Base-by-base conservation (phyloP, 1,140 invertebrate genomes). In the Mya arenaria region DNA sequence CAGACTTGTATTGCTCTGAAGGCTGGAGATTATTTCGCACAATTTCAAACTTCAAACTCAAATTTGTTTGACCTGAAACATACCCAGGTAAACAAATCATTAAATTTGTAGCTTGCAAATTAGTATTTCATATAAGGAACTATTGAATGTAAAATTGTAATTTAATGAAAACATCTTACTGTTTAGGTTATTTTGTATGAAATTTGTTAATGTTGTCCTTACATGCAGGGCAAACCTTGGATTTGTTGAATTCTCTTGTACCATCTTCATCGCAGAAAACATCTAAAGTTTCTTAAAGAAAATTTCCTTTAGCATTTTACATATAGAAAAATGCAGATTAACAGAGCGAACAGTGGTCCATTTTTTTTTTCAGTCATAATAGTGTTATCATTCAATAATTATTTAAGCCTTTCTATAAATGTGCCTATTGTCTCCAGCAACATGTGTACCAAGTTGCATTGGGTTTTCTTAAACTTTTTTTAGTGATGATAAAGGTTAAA, bases 201-300 rank as follows among this genome's bases (percentile, higher is more conserved):
- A n/a, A n/a, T n/a, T n/a, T n/a, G n/a, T n/a, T n/a, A n/a, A n/a
- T n/a, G n/a, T 28, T 56, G 52, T 83, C 88, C 86, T 88, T 87
- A 92, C 91, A 92, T 60, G 91, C 91, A 55, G 91, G 91, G 66
- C 90, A 92, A 1, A 79, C 82, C 37, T 87, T 85, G 41, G 87
- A 86, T 65, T 90, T 91, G 44, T 89, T 88, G 72, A 92, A 92
- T 82, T 91, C 89, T 78, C 87, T 82, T n/a, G 88, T 81, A 34
- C 91, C 91, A 87, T 92, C 90, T 81, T 90, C 90, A 84, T 91
- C 87, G 83, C 91, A 92, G 74, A 92, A 92, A 65, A 92, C 90
- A 88, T 92, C 88, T 90, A 55, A 23, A 23, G 25, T n/a, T 23
- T 10, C 4, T 17, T 52, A n/a, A 52, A 52, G 48, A 3, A 3